Conservation (phyloP, 2,797 vertebrate genomes). For the Apogon hyalosoma region DNA sequence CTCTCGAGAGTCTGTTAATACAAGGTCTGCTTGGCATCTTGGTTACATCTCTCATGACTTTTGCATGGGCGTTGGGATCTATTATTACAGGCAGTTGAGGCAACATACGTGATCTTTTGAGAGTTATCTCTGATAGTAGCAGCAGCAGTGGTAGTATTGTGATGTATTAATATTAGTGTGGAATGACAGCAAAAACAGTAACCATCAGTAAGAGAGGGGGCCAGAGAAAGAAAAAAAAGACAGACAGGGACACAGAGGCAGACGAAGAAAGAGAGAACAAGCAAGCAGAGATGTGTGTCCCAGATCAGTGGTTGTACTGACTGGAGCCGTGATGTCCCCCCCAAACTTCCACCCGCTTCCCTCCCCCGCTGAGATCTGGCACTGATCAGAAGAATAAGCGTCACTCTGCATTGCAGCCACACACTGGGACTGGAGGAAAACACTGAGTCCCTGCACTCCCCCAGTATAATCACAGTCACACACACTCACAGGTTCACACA, state of each 20-base stretch:
- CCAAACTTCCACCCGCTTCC: conserved; percentile 25
- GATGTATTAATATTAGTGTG: conserved; percentile 4
- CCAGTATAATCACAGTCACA: conserved; percentile 54
- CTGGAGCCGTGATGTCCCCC: conserved; percentile 26
- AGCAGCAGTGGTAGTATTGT: background rate
- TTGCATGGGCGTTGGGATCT: background rate
- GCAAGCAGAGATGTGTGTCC: conserved; percentile 59
- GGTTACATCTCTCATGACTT: conserved; percentile 1
- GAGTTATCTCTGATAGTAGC: background rate
- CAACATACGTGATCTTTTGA: no score
- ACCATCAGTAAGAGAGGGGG: conserved; percentile 6
- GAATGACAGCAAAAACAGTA: conserved; percentile 5
- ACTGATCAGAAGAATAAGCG: conserved; percentile 63
- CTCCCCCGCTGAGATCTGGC: conserved; percentile 63
- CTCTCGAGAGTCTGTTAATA: conserved; percentile 10
- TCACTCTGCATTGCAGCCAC: conserved; percentile 56
- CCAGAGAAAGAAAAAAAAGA: conserved; percentile 12
- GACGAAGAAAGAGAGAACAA: conserved; percentile 42
- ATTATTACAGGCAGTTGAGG: background rate
- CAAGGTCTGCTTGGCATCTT: conserved; percentile 6
- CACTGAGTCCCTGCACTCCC: conserved; percentile 47
- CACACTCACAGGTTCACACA: background rate
- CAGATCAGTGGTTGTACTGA: conserved; percentile 59
- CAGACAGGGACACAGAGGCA: conserved; percentile 27
- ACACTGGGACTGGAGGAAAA: conserved; percentile 60